phyloP scores from a whole-genome alignment of 2,888 invertebrate species.

The Phengaris arion region DNA sequence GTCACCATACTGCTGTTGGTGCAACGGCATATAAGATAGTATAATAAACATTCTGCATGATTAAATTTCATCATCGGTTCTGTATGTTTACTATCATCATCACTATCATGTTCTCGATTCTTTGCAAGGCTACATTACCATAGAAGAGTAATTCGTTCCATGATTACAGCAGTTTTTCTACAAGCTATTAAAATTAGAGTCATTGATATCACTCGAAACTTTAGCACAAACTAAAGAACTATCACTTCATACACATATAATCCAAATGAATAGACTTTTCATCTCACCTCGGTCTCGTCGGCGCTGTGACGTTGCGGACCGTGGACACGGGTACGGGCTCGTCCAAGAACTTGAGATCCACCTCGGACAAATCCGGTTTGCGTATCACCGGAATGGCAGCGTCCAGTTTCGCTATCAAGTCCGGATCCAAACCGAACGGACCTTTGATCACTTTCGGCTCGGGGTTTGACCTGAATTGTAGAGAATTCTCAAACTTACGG shows the following conservation, averaged over 20 bases:
- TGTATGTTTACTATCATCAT: too few species aligned
- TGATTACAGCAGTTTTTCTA: too few species aligned
- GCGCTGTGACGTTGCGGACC: conserved; percentile 37
- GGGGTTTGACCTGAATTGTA: conserved; percentile 42
- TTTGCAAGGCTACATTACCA: too few species aligned
- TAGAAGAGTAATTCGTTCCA: too few species aligned
- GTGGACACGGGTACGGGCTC: conserved; percentile 67
- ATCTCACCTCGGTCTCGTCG: conserved; percentile 49
- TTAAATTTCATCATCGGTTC: too few species aligned
- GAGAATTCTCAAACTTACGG: too few species aligned
- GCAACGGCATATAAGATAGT: neutral
- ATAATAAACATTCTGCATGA: neutral
- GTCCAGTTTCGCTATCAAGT: conserved; percentile 85
- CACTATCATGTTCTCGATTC: too few species aligned
- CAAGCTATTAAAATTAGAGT: too few species aligned
- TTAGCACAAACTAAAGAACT: too few species aligned
- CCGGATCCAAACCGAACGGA: conserved; percentile 88
- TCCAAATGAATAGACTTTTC: neutral
- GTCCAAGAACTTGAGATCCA: conserved; percentile 73
- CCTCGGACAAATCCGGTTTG: conserved; percentile 60
- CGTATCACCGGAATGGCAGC: conserved; percentile 61
- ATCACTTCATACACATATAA: too few species aligned
- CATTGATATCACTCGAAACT: too few species aligned
- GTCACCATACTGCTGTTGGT: conserved; percentile 63
- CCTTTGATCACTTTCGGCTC: conserved; percentile 80